Conservation (phyloP, 1,140 invertebrate species). For the Orius insidiosus region DNA sequence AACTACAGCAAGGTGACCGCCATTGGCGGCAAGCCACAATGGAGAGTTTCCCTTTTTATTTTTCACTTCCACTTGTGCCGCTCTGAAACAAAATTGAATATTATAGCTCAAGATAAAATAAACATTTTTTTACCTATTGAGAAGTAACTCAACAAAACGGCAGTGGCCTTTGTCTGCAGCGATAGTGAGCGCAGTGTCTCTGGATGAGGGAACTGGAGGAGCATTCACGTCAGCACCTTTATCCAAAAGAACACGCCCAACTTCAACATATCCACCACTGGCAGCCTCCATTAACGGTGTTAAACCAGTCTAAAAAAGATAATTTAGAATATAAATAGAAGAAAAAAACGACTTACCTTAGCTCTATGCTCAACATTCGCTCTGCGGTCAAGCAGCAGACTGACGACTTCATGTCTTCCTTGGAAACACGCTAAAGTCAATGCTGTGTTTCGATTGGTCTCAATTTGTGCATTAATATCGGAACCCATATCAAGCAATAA, state of each 20-base stretch:
- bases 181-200: slow-evolving; percentile 96
- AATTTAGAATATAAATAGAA: background rate
- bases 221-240: slow-evolving; percentile 98
- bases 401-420: slow-evolving; percentile 95
- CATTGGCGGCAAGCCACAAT: slow-evolving; percentile 93
- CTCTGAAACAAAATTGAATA: slow-evolving; percentile 32
- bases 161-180: slow-evolving; percentile 98
- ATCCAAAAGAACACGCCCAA: slow-evolving; percentile 85
- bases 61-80: slow-evolving; percentile 86
- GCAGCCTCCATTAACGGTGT: slow-evolving; percentile 99
- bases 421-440: slow-evolving; percentile 98
- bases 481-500: slow-evolving; percentile 92
- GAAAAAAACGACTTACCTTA: slow-evolving; percentile 41
- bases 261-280: slow-evolving; percentile 96
- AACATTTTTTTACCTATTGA: slow-evolving; percentile 26
- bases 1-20: slow-evolving; percentile 91
- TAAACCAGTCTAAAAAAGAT: slow-evolving; percentile 62
- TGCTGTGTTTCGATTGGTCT: slow-evolving; percentile 98
- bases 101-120: slow-evolving; percentile 2
- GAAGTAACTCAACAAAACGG: slow-evolving; percentile 81
- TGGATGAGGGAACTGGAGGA: slow-evolving; percentile 88
- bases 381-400: slow-evolving; percentile 83
- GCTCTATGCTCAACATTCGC: slow-evolving; percentile 98
- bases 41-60: slow-evolving; percentile 99
- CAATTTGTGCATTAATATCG: slow-evolving; percentile 99